Base-by-base conservation (phyloP, 2,888 invertebrate genomes). In the Nomada ferruginata region DNA sequence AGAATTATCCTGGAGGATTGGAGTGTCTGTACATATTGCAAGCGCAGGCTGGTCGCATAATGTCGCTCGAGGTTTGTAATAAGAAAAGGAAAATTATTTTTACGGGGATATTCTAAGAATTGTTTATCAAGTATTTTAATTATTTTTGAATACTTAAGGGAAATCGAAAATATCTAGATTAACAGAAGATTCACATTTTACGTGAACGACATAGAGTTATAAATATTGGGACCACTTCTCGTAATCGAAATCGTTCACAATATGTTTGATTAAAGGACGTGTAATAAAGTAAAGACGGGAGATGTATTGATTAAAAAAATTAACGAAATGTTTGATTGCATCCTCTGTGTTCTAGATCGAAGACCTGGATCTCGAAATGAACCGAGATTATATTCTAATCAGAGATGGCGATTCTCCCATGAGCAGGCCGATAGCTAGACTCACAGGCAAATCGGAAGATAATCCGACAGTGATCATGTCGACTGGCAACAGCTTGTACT, bases 21-120 rank as follows among this genome's bases (percentile, higher is more conserved):
- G 99, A 99, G 94, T 99, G 99, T 89, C 95, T 98, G 71, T 99
- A 99, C 94, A 96, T 97, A 65, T 96, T 99, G 84, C 97, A 97
- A 92, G 97, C 99, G 2, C 97, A 98, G 92, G 96, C 97, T 47
- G 98, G 98, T 61, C 96, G 98, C 92, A 97, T 99, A 82, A 97
- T 99, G 84, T 98, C 99, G 2, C 94, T 99, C 68, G 98, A 98
- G 94, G 96, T 96, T 91, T 83, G 87, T 84, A 44, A 53, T 26
- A 0, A 1, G 20, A 15, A 2, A 0, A 2, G 13, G 13, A 47
- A 0, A 47, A 13, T 47, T 3, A 36, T 7, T 47, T 47, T 15
- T 15, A 47, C 15, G 3, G 1, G 47, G 11, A 13, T 13, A 47
- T 15, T 47, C 47, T 3, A 13, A 47, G 47, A 47, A 47, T 36